Evolutionary conservation across 2,888 invertebrate species (phyloP).

Genomic region (Dermolepida albohirtum): DNA sequence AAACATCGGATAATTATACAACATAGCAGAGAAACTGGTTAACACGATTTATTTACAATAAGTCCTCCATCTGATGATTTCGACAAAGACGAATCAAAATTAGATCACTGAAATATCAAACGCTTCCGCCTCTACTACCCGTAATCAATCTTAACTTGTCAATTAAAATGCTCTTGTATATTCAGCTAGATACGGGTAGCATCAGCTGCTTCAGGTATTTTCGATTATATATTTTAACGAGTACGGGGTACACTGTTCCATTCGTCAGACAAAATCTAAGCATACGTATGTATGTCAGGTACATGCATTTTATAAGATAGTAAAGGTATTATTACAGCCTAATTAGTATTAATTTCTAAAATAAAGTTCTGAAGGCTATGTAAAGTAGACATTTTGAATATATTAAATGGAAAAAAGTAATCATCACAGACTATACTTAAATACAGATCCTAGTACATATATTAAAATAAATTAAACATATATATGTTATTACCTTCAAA

Average conservation of each 20-base stretch:
- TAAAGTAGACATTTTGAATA: slow-evolving; percentile 12
- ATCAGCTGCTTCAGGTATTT: slow-evolving; percentile 21
- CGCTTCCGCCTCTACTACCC: slow-evolving; percentile 16
- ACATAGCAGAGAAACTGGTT: slow-evolving; percentile 2
- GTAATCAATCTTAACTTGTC: slow-evolving; percentile 37
- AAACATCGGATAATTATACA: slow-evolving; percentile 8
- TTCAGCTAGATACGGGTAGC: slow-evolving; percentile 7
- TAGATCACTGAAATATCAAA: slow-evolving; percentile 19
- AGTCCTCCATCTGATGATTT: slow-evolving; percentile 7
- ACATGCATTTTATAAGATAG: slow-evolving; percentile 22
- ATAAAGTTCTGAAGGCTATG: slow-evolving; percentile 14
- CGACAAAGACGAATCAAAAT: slow-evolving; percentile 21
- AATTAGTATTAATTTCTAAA: slow-evolving; percentile 34
- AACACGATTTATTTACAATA: slow-evolving; percentile 20
- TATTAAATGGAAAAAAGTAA: slow-evolving; percentile 20
- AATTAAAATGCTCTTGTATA: slow-evolving; percentile 27
- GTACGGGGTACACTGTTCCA: background rate
- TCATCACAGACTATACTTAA: background rate
- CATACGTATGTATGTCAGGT: slow-evolving; percentile 16
- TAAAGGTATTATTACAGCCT: slow-evolving; percentile 29
- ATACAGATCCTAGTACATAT: no score
- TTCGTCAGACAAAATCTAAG: slow-evolving; percentile 14
- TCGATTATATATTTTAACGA: slow-evolving; percentile 1
- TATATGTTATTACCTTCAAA: no score
- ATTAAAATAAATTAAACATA: no score